A percentile compares a stretch with the other conserved stretches of the same genome.
Evolutionary conservation across 2,888 invertebrate genomes (phyloP).

Genomic region (Leucophenga maculata): DNA sequence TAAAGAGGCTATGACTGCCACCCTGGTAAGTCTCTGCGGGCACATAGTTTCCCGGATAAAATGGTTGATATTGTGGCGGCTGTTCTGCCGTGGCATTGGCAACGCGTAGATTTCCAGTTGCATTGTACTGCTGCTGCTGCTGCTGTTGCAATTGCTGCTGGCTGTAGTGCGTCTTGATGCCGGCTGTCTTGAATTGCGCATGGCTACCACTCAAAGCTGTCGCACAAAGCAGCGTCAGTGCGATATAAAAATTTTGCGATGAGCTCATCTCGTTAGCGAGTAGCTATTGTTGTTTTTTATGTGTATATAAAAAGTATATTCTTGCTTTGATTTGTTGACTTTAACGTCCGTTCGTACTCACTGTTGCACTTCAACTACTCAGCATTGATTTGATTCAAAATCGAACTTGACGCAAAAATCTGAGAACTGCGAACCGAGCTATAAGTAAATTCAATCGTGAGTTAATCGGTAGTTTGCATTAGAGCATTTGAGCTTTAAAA

Average conservation of each 20-base stretch:
- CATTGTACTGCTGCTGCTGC: constrained; percentile 45
- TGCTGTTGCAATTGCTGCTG: constrained; percentile 41
- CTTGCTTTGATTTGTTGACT: no score
- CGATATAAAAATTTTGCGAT: constrained; percentile 40
- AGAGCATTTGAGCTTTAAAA: neutral
- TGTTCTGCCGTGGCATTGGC: constrained; percentile 37
- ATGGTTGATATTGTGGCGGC: constrained; percentile 26
- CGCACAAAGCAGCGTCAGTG: constrained; percentile 33
- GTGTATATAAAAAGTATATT: no score
- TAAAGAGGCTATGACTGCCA: constrained; percentile 37
- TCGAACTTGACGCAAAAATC: neutral
- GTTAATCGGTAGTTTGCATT: neutral
- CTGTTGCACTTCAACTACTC: constrained; percentile 56
- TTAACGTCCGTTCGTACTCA: constrained; percentile 44
- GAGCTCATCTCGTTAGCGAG: constrained; percentile 44
- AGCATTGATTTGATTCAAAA: constrained; percentile 28
- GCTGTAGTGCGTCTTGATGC: constrained; percentile 65
- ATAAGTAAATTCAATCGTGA: neutral
- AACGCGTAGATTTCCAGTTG: constrained; percentile 5
- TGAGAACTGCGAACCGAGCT: neutral
- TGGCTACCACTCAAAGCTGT: constrained; percentile 31
- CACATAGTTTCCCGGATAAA: constrained; percentile 33
- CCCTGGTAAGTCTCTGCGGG: constrained; percentile 61
- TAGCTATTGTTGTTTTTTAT: neutral
- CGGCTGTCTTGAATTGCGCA: constrained; percentile 62